Conservation (phyloP, 1,140 invertebrate genomes). For the Gryllus bimaculatus region DNA sequence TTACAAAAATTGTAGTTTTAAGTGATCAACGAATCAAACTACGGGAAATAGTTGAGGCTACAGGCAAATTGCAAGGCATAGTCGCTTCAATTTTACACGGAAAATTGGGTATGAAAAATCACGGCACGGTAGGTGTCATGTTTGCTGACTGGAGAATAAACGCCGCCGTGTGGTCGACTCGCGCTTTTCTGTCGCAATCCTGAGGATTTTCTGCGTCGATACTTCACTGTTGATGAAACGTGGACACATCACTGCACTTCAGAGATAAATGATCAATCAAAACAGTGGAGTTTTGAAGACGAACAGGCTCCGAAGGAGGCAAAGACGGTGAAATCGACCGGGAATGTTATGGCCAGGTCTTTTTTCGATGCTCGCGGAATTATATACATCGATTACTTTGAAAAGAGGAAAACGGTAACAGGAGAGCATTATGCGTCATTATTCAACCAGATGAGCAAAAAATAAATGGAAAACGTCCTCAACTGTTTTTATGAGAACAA, state of each 20-base stretch:
- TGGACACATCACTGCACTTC: constrained; percentile 31
- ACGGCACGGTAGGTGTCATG: background rate
- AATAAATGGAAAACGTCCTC: constrained; percentile 28
- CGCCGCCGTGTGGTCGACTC: constrained; percentile 11
- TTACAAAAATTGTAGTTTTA: background rate
- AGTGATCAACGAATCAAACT: background rate
- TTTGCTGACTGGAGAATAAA: constrained; percentile 14
- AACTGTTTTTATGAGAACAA: constrained; percentile 32
- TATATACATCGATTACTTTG: constrained; percentile 22
- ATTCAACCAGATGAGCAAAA: constrained; percentile 23
- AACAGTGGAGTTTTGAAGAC: constrained; percentile 25
- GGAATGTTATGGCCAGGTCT: constrained; percentile 28
- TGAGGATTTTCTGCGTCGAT: constrained; percentile 24
- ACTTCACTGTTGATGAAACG: constrained; percentile 26
- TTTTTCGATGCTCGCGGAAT: constrained; percentile 25
- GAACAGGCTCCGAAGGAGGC: constrained; percentile 26
- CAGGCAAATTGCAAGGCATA: background rate
- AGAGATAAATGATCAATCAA: constrained; percentile 32
- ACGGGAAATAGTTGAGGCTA: background rate
- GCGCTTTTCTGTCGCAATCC: constrained; percentile 11
- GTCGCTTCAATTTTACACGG: background rate
- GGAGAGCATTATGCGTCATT: constrained; percentile 24
- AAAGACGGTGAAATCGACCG: constrained; percentile 27
- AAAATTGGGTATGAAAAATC: background rate
- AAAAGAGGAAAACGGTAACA: constrained; percentile 21